A percentile compares a stretch with the other conserved stretches of the same genome.
phyloP scores from a whole-genome alignment of 2,888 invertebrate species.

The Latheticus oryzae region DNA sequence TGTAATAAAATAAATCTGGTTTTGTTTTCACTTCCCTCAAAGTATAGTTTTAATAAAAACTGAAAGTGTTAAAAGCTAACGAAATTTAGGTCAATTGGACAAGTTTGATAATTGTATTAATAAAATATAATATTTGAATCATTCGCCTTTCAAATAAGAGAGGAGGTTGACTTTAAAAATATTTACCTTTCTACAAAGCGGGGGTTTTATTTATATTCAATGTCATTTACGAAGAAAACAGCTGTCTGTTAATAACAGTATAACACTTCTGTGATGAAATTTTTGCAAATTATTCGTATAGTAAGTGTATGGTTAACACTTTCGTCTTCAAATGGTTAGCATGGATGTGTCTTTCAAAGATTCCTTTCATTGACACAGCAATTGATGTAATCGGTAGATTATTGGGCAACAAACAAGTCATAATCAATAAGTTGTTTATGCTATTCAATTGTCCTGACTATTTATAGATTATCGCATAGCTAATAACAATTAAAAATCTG shows the following conservation, averaged over 20 bases:
- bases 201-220: slow-evolving; percentile 4
- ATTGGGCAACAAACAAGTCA: slow-evolving; percentile 5
- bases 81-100: slow-evolving; percentile 11
- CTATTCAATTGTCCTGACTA: not conserved
- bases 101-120: slow-evolving; percentile 14
- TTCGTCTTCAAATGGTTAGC: not conserved
- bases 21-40: slow-evolving; percentile 9
- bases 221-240: slow-evolving; percentile 4
- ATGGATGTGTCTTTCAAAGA: not conserved
- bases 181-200: slow-evolving; percentile 11
- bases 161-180: slow-evolving; percentile 9
- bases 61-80: slow-evolving; percentile 3
- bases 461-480: slow-evolving; percentile 1
- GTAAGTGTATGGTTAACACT: not conserved
- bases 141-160: slow-evolving; percentile 12
- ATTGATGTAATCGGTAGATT: slow-evolving; percentile 1
- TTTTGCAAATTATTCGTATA: not conserved
- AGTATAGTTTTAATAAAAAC: slow-evolving; percentile 2
- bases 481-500: slow-evolving; percentile 5
- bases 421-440: slow-evolving; percentile 3
- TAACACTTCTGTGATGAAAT: not conserved
- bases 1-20: too few relatives aligned
- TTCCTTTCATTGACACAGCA: not conserved
- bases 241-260: slow-evolving; percentile 5
- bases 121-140: not conserved